Conservation (phyloP, 2,888 invertebrate genomes). For the Druceiella hillmani region DNA sequence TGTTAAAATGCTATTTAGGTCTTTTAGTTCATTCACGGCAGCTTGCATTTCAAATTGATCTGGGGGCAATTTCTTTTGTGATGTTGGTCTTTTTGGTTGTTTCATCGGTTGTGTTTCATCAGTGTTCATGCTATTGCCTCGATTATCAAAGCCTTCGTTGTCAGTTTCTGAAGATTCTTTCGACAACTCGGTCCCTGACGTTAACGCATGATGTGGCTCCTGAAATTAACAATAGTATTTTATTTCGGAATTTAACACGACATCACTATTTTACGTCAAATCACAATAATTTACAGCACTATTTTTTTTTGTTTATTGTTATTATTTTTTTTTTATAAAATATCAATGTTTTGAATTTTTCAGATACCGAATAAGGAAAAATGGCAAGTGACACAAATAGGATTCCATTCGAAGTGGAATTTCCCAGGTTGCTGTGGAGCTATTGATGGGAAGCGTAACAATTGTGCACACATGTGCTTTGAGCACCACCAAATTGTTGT, state of each 20-base stretch:
- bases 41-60: constrained; percentile 18
- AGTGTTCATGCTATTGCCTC: constrained; percentile 19
- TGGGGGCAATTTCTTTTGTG: constrained; percentile 19
- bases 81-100: constrained; percentile 19
- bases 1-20: constrained; percentile 20
- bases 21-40: constrained; percentile 21
- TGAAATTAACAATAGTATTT: constrained; percentile 18
- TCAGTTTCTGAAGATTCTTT: constrained; percentile 15
- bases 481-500: constrained; percentile 22
- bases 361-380: constrained; percentile 17
- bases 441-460: constrained; percentile 28
- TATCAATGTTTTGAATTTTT: constrained; percentile 15
- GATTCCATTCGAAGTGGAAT: constrained; percentile 23
- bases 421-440: constrained; percentile 27
- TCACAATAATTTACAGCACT: too few species aligned
- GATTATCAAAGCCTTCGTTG: constrained; percentile 19
- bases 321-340: too few species aligned
- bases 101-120: constrained; percentile 17
- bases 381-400: constrained; percentile 17
- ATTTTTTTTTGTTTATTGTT: too few species aligned
- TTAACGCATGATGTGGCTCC: constrained; percentile 12
- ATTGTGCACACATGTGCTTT: too few species aligned
- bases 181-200: constrained; percentile 15
- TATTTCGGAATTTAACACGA: constrained; percentile 13
- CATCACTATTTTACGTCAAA: too few species aligned